Base-by-base conservation (phyloP, 2,113 vertebrate species). In the Gadus chalcogrammus region DNA sequence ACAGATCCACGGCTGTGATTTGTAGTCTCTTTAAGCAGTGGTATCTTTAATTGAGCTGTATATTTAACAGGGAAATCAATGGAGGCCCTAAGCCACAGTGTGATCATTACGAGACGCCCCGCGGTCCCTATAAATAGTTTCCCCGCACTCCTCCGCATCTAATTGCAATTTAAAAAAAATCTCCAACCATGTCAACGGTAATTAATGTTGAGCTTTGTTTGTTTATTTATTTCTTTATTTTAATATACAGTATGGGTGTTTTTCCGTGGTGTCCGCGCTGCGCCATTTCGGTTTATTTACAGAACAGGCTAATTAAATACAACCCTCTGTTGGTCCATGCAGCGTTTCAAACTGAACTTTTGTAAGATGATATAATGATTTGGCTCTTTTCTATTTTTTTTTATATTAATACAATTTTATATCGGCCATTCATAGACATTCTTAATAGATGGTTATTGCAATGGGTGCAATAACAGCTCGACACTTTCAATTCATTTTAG, bases 31-130 rank as follows among this genome's bases (percentile, higher is more conserved):
- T 85, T 89, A 90, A 91, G 90, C 90, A 89, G 79, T 80, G 77
- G 79, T 84, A 82, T 89, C 80, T 91, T 84, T 87, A 90, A 91
- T 89, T 90, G 89, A 91, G 88, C 86, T 82, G 84, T 92, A 91
- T 89, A 91, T 91, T 90, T 91, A 88, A 79, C 78, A 16, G 77
- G 66, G 72, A 86, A 90, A 91, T 92, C 91, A 90, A 92, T 93
- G 83, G 84, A 85, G 83, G 85, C 86, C 87, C 85, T 85, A 48
- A 88, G 79, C 81, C 79, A 72, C 73, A 79, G 82, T 79, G 78
- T 78, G 80, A 91, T 91, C 81, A 89, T 92, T 90, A 91, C 62
- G 20, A 73, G 63, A 62, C 22, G 76, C 70, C 67, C 71, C 61
- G 76, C 17, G 53, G 67, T 85, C 85, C 65, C 87, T 84, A 89